Evolutionary conservation across 2,797 vertebrate genomes (phyloP).

Genomic region (Myotis planiceps): DNA sequence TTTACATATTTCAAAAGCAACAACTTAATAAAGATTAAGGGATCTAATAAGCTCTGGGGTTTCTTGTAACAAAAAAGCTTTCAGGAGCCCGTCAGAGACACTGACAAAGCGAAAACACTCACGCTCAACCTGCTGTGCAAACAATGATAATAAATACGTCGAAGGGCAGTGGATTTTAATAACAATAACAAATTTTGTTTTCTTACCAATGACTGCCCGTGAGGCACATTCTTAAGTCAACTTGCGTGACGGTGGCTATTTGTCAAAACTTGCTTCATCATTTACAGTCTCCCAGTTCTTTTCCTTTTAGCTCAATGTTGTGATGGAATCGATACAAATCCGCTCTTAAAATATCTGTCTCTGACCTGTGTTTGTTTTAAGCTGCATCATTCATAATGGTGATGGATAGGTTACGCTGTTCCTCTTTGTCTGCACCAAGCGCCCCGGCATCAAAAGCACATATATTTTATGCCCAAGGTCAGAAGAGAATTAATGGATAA

Average conservation of each 20-base stretch:
- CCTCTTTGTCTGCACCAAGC: conserved; percentile 90
- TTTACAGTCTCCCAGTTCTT: conserved; percentile 81
- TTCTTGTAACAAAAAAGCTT: conserved; percentile 81
- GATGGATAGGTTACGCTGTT: conserved; percentile 92
- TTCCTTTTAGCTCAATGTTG: conserved; percentile 85
- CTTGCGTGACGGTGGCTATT: conserved; percentile 74
- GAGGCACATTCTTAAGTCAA: conserved; percentile 80
- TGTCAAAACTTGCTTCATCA: conserved; percentile 85
- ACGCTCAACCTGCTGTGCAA: not conserved
- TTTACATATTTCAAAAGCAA: conserved; percentile 74
- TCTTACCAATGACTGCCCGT: conserved; percentile 72
- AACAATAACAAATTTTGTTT: conserved; percentile 71
- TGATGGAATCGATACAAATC: conserved; percentile 89
- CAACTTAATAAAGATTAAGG: conserved; percentile 79
- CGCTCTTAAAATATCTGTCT: conserved; percentile 89
- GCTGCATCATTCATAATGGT: conserved; percentile 94
- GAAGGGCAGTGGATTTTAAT: conserved; percentile 63
- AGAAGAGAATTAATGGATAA: conserved; percentile 94
- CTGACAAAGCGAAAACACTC: not conserved
- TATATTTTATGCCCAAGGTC: conserved; percentile 92
- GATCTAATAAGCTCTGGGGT: conserved; percentile 50
- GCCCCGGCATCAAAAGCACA: conserved; percentile 87
- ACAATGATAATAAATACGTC: conserved; percentile 73
- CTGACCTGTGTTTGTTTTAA: conserved; percentile 91
- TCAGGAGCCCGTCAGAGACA: conserved; percentile 68